phyloP scores from a whole-genome alignment of 2,888 invertebrate genomes.

The Coecobrya sp. region DNA sequence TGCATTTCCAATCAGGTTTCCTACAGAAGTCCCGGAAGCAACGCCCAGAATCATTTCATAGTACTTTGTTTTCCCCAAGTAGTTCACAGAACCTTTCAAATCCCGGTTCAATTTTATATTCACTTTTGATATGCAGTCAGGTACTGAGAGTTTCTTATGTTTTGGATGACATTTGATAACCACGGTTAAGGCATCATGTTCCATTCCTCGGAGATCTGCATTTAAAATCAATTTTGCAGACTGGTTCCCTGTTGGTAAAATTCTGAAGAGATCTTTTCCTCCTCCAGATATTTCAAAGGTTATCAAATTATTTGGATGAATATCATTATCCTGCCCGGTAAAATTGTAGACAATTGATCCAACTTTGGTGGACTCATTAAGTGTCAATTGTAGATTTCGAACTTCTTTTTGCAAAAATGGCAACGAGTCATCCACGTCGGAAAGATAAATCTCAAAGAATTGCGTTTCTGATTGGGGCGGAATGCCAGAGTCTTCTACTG shows the following conservation, averaged over 20 bases:
- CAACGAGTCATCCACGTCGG: conserved; percentile 93
- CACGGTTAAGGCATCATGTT: conserved; percentile 84
- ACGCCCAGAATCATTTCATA: conserved; percentile 86
- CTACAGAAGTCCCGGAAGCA: conserved; percentile 83
- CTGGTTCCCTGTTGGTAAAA: conserved; percentile 80
- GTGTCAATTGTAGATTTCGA: conserved; percentile 89
- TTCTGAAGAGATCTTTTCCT: conserved; percentile 84
- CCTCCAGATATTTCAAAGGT: conserved; percentile 85
- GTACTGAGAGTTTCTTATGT: conserved; percentile 83
- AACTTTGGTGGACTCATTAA: conserved; percentile 91
- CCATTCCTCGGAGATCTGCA: conserved; percentile 83
- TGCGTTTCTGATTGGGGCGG: conserved; percentile 90
- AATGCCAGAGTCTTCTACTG: conserved; percentile 93
- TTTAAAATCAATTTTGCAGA: conserved; percentile 83
- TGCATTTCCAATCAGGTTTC: conserved; percentile 86
- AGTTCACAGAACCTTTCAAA: conserved; percentile 74
- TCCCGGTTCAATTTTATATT: conserved; percentile 83
- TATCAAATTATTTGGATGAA: conserved; percentile 87
- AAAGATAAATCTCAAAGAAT: conserved; percentile 84
- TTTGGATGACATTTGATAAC: conserved; percentile 85
- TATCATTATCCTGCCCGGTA: conserved; percentile 92
- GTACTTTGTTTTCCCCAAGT: conserved; percentile 80
- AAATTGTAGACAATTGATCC: conserved; percentile 91
- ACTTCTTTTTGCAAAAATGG: conserved; percentile 90
- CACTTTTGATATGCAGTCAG: conserved; percentile 85